Evolutionary conservation across 1,140 invertebrate genomes (phyloP).

Genomic region (Aphelenchoides fujianensis): DNA sequence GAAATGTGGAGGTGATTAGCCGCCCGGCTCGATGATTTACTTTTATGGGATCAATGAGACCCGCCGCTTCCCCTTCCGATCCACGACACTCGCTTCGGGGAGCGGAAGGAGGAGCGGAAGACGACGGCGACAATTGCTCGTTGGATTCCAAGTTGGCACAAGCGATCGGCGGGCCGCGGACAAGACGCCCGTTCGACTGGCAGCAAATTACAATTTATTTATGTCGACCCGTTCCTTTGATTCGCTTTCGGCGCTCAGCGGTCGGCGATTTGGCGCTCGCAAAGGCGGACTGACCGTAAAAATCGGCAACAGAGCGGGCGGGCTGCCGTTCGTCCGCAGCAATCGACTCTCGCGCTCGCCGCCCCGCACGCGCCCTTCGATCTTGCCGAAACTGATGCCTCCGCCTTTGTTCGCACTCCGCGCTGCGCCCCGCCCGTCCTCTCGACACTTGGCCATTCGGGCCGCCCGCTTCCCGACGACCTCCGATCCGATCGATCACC

Average conservation of each 20-base stretch:
- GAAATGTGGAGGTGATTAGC: neutral
- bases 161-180: no score
- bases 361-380: no score
- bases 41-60: neutral
- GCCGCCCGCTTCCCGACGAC: neutral
- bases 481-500: neutral
- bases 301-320: no score
- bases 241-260: neutral
- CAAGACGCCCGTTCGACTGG: neutral
- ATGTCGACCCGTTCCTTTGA: neutral
- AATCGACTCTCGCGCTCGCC: no score
- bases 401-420: neutral
- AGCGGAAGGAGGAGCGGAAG: neutral
- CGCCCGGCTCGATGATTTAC: neutral
- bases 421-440: neutral
- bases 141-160: conserved; percentile 5
- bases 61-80: no score
- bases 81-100: no score
- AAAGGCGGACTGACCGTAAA: neutral
- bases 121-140: neutral
- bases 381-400: neutral
- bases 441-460: neutral
- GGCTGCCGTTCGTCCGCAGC: conserved; percentile 3
- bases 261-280: neutral
- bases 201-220: conserved; percentile 6